Evolutionary conservation across 2,113 vertebrate genomes (phyloP), one percentile per base, ranked within the genome.

Genomic region (Mungos mungo): DNA sequence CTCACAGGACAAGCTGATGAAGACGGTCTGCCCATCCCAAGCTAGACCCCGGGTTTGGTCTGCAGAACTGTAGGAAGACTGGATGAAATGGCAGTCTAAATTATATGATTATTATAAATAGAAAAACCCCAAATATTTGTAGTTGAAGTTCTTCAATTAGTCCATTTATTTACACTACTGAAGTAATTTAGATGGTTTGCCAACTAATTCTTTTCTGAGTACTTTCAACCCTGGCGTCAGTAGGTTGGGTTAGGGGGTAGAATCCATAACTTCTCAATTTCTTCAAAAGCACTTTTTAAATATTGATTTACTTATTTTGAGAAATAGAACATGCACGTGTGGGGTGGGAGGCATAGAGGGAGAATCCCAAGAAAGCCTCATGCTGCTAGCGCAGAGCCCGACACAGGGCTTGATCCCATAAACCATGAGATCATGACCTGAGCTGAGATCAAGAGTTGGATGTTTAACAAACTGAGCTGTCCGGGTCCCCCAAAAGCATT

Each of bases 61-160:
- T 81, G 4, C 18, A 86, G 66, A 5, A 14, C 13, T 7, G 15
- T 33, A 13, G 27, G 35, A 83, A 65, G n/a, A 7, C 5, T 33
- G 7, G 19, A 4, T 85, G 41, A 74, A 54, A 88, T 2, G 57
- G 7, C 3, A 25, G 18, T 29, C 33, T 71, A 50, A n/a, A 21
- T 35, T 13, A 68, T 2, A 23, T 13, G 4, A 15, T 33, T 23
- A 0, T 14, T 29, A 0, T 14, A 35, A 71, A 54, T 5, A 16
- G 12, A 45, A 13, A 79, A 38, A 23, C 7, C 14, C 15, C 21
- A 69, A 63, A 85, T 16, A 33, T 52, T 7, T 29, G 0, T 38
- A 21, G 10, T 41, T n/a, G 66, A n/a, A 25, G 33, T n/a, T 68
- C 35, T 38, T 68, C 27, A 18, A 83, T 93, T 63, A 68, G 23